Base-by-base conservation (phyloP, 2,797 vertebrate genomes). In the Anguilla pacifica region DNA sequence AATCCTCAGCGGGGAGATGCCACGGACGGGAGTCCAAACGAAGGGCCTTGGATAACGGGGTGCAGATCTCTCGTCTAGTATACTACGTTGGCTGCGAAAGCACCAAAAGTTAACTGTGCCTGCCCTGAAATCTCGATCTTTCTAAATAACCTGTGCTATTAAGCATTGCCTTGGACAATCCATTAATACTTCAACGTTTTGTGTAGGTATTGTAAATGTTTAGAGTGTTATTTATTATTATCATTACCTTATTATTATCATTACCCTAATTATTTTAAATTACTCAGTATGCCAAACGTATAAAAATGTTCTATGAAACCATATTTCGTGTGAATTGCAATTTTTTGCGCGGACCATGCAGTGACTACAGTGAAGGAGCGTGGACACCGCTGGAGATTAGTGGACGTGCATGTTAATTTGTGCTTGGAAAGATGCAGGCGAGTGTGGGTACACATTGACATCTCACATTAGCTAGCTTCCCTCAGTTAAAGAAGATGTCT, bases 401-500 rank as follows among this genome's bases (percentile, higher is more conserved):
- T 83, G 46, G 64, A 35, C 85, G 11, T 17, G 39, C 86, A 87
- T 87, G 72, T 72, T 86, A 77, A 6, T 83, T 82, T 84, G 81
- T 61, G 43, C 61, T 15, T 3, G 35, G 31, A 57, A 55, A 79
- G 35, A 79, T 25, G 28, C 74, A 72, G 15, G 74, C 74, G 74
- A 53, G 46, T n/a, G 46, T 0, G 13, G n/a, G 22, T 22, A 77
- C 25, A 64, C 61, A 51, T 77, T 84, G 85, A 67, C 74, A 46
- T 46, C 74, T 19, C 74, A 46, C 28, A 39, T 46, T 17, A 15
- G 74, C 74, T 43, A 6, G 74, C 13, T 79, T 43, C 17, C 13
- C 39, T 79, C 39, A 17, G 74, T 39, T 79, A 22, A 15, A 79
- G 90, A 92, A 94, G 94, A 93, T 92, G 92, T 94, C 94, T 93